Conservation (phyloP, 2,888 invertebrate species). For the Tachystola acroxantha region DNA sequence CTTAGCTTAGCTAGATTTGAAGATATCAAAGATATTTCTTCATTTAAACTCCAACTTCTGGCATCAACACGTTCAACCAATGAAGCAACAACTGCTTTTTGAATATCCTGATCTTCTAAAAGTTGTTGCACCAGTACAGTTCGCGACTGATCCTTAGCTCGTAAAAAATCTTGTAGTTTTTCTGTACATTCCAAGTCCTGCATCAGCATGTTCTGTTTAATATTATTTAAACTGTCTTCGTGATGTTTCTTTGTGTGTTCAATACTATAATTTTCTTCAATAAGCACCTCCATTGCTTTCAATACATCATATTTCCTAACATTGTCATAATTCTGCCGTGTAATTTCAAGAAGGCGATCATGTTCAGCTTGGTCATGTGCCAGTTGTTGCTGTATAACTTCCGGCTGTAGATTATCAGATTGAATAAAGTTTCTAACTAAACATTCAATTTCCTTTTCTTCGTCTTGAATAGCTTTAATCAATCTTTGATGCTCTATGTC, state of each 20-base stretch:
- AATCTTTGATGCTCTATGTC: constrained; percentile 80
- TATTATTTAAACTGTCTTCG: constrained; percentile 80
- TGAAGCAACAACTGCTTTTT: constrained; percentile 84
- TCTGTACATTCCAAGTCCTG: constrained; percentile 80
- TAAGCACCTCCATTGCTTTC: constrained; percentile 83
- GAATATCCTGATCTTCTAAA: constrained; percentile 83
- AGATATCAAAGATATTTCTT: constrained; percentile 86
- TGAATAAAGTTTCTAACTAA: constrained; percentile 82
- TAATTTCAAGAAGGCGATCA: constrained; percentile 80
- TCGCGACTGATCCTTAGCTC: constrained; percentile 80
- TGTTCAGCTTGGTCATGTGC: constrained; percentile 84
- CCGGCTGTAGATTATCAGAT: constrained; percentile 74
- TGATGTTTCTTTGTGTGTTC: constrained; percentile 80
- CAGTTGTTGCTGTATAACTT: constrained; percentile 80
- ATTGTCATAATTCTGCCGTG: constrained; percentile 74
- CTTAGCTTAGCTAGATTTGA: constrained; percentile 84
- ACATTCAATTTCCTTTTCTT: constrained; percentile 80
- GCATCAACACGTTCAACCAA: constrained; percentile 85
- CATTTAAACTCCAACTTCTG: constrained; percentile 85
- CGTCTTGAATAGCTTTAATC: constrained; percentile 80
- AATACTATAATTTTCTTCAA: constrained; percentile 81
- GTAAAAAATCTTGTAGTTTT: constrained; percentile 78
- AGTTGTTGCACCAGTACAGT: constrained; percentile 79
- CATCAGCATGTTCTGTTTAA: constrained; percentile 79
- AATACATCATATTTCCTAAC: constrained; percentile 83